Conservation (phyloP, 1,140 invertebrate genomes). For the Steinernema khuongi region DNA sequence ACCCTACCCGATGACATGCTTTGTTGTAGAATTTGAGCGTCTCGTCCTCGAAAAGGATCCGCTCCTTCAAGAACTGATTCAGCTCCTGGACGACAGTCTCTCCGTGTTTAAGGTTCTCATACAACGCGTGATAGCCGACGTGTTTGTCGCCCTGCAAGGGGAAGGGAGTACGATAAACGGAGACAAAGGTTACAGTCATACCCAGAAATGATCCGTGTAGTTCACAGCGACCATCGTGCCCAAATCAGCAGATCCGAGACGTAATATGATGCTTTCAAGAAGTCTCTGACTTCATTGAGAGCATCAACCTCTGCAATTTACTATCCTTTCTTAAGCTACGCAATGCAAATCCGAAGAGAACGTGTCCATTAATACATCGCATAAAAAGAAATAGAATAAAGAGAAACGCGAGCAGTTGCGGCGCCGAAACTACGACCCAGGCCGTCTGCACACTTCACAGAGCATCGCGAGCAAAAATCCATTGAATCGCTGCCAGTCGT, state of each 20-base stretch:
- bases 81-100: conserved; percentile 50
- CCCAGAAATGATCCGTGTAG: conserved; percentile 48
- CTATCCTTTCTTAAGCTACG: too few relatives aligned
- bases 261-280: not conserved
- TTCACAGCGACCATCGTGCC: conserved; percentile 34
- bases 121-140: conserved; percentile 54
- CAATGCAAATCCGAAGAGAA: too few relatives aligned
- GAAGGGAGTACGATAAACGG: not conserved
- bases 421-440: too few relatives aligned
- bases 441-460: not conserved
- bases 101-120: conserved; percentile 55
- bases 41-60: conserved; percentile 51
- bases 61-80: conserved; percentile 49
- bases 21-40: conserved; percentile 44
- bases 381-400: too few relatives aligned
- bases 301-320: too few relatives aligned
- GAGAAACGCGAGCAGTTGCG: too few relatives aligned
- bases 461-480: too few relatives aligned
- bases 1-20: conserved; percentile 42
- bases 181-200: conserved; percentile 28
- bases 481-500: conserved; percentile 15
- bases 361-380: too few relatives aligned
- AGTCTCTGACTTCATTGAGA: too few relatives aligned
- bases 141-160: conserved; percentile 50
- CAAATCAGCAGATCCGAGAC: not conserved